These are phyloP conservation scores for Hormaphis cornu DNA, from an alignment of 1,140 invertebrate species.

Conservation along the genomic window DNA sequence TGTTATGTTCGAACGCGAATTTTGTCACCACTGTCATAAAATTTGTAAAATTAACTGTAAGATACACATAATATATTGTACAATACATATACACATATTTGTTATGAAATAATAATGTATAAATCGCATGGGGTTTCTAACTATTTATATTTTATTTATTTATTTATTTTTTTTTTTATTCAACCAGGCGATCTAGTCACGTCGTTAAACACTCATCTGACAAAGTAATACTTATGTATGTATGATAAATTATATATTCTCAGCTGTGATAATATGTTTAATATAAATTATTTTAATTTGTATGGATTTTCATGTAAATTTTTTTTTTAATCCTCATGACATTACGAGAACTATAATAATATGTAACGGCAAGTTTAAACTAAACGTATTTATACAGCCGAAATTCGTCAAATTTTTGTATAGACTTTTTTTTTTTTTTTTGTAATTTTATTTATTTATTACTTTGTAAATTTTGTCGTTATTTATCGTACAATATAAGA, in stretches of 20 bases:
- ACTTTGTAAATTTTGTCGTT: constrained; percentile 32
- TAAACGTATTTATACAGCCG: constrained; percentile 1
- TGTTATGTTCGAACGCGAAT: no score
- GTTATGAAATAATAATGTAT: neutral
- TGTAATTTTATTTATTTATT: constrained; percentile 17
- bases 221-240: constrained; percentile 16
- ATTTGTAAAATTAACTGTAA: no score
- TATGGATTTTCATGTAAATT: constrained; percentile 24
- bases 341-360: neutral
- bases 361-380: constrained; percentile 4
- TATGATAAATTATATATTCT: constrained; percentile 13
- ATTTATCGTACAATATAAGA: constrained; percentile 30
- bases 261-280: constrained; percentile 30
- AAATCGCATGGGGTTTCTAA: neutral
- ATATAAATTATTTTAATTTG: constrained; percentile 19
- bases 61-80: no score
- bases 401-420: constrained; percentile 29
- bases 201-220: constrained; percentile 23
- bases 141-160: no score
- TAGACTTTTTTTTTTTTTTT: constrained; percentile 19
- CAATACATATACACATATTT: no score
- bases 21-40: no score
- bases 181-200: constrained; percentile 23
- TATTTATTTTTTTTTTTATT: constrained; percentile 7
- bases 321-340: neutral